phyloP scores from a whole-genome alignment of 2,888 invertebrate genomes.

The Calephelis perditalis region DNA sequence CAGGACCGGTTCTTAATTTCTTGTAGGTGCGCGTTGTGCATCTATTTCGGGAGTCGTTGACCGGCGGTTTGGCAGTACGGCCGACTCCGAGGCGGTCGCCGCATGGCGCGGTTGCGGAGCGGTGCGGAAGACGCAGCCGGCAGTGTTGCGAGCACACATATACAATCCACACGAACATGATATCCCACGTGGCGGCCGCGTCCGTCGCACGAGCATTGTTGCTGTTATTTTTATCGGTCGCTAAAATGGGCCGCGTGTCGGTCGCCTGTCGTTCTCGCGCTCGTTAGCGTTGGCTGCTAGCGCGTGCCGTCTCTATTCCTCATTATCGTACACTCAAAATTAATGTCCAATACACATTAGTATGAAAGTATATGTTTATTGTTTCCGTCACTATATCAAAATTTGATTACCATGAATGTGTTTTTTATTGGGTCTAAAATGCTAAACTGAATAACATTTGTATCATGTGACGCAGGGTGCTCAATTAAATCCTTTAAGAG shows the following conservation, averaged over 20 bases:
- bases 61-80: constrained; percentile 63
- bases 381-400: too few relatives aligned
- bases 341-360: too few relatives aligned
- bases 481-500: too few relatives aligned
- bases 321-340: constrained; percentile 1
- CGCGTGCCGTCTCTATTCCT: constrained; percentile 14
- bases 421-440: too few relatives aligned
- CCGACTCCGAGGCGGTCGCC: constrained; percentile 52
- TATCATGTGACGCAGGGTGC: too few relatives aligned
- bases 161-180: constrained; percentile 34
- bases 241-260: constrained; percentile 27
- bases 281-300: constrained; percentile 7
- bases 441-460: too few relatives aligned
- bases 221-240: constrained; percentile 31
- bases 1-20: constrained; percentile 68
- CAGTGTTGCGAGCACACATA: too few relatives aligned
- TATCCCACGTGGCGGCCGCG: constrained; percentile 30
- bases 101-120: constrained; percentile 44
- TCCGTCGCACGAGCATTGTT: constrained; percentile 25
- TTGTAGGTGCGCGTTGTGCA: constrained; percentile 63
- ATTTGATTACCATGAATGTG: too few relatives aligned
- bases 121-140: too few relatives aligned
- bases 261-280: constrained; percentile 21
- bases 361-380: too few relatives aligned
- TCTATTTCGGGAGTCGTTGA: constrained; percentile 77